Evolutionary conservation across 2,113 vertebrate genomes (phyloP).

Genomic region (Megatriorchis doriae): DNA sequence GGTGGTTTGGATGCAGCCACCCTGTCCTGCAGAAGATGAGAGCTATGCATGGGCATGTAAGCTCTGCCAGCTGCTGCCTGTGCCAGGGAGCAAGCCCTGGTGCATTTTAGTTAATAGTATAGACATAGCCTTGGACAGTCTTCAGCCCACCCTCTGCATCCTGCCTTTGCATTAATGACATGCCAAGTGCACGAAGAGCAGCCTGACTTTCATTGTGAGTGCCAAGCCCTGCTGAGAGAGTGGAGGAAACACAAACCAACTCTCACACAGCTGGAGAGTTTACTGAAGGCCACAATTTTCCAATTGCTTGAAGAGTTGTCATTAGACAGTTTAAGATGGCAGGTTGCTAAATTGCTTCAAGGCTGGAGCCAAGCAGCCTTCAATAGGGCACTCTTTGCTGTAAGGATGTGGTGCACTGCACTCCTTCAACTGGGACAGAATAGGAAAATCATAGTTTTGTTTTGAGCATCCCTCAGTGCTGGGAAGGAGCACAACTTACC

Average conservation of each 20-base stretch:
- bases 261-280: conserved; percentile 46
- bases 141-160: not conserved
- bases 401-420: accelerated
- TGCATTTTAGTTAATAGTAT: not conserved
- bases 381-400: not conserved
- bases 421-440: not conserved
- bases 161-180: not conserved
- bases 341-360: conserved; percentile 39
- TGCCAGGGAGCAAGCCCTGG: not conserved
- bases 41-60: not conserved
- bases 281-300: conserved; percentile 40
- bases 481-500: not conserved
- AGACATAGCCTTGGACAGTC: not conserved
- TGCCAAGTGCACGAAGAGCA: not conserved
- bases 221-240: not conserved
- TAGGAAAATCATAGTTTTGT: not conserved
- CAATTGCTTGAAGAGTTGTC: conserved; percentile 57
- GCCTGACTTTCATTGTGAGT: not conserved
- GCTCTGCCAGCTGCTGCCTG: not conserved
- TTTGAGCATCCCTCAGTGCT: not conserved
- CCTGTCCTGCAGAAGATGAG: not conserved
- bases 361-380: conserved; percentile 15
- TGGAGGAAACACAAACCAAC: not conserved
- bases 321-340: conserved; percentile 51
- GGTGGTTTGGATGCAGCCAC: not conserved